Percentiles rank a stretch among this genome's conserved stretches.
These are phyloP conservation scores for Festucalex cinctus DNA, from an alignment of 2,113 vertebrate genomes.

Conservation along the genomic window DNA sequence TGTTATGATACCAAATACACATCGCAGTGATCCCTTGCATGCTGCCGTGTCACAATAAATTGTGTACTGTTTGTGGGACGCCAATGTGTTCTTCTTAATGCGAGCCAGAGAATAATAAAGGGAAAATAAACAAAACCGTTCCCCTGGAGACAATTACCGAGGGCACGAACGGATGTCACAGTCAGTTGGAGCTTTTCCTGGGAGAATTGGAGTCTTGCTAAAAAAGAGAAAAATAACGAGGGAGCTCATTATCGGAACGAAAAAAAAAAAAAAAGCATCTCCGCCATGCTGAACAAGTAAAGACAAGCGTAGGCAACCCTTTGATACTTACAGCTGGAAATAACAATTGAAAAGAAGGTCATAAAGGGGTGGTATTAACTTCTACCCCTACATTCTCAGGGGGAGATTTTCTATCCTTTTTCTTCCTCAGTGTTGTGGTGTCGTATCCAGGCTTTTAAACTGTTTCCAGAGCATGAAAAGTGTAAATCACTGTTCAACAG, in stretches of 20 bases:
- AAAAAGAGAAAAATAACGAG: slow-evolving; percentile 2
- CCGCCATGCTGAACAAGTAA: not conserved
- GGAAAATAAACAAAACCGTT: slow-evolving; percentile 65
- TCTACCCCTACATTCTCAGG: too few species aligned
- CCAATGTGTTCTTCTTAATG: slow-evolving; percentile 15
- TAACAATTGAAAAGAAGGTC: not conserved
- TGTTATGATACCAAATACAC: slow-evolving; percentile 50
- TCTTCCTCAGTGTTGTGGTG: too few species aligned
- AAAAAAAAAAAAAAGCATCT: not conserved
- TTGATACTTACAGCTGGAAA: not conserved
- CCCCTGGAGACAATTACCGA: slow-evolving; percentile 78
- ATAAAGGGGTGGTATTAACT: not conserved
- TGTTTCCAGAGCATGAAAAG: too few species aligned
- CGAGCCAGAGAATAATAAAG: slow-evolving; percentile 14
- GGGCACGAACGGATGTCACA: slow-evolving; percentile 73
- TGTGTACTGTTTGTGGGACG: slow-evolving; percentile 4
- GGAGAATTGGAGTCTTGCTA: slow-evolving; percentile 58
- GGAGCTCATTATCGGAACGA: slow-evolving; percentile 3
- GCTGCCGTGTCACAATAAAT: slow-evolving; percentile 37
- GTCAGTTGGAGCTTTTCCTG: slow-evolving; percentile 69
- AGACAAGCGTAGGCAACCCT: not conserved
- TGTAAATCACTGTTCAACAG: not conserved
- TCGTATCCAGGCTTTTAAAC: too few species aligned
- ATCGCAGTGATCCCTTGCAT: slow-evolving; percentile 22
- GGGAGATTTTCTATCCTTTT: too few species aligned